Evolutionary conservation across 2,797 vertebrate species (phyloP), one percentile per base, ranked within the genome.

Genomic region (Nannoperca australis): DNA sequence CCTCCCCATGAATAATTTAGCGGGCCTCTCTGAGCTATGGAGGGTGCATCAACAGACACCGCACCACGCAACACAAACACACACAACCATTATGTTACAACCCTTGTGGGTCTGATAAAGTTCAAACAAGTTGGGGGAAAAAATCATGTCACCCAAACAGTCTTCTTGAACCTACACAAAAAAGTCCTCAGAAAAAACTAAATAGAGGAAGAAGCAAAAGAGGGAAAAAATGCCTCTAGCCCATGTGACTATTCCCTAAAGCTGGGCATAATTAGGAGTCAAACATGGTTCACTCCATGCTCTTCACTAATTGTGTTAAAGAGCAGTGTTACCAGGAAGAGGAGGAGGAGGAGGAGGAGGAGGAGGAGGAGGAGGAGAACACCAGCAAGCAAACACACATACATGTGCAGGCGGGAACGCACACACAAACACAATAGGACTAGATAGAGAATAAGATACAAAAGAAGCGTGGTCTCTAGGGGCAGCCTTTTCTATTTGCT

Each of bases 261-360:
- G 96, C 95, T 88, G 94, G 93, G 92, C 94, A 96, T 97, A 98
- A 99, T 96, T 96, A 96, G 96, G 94, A 97, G 95, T 95, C 96
- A 97, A 97, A 96, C 95, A 95, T 88, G 95, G 94, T 92, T 92
- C 93, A 95, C 93, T 93, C 95, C 93, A 94, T 95, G 95, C 96
- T 96, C 96, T 95, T 95, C 93, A 89, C 94, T 97, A 97, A 99
- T 98, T 97, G 96, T 95, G 93, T 97, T 97, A 97, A 98, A 97
- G 96, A 97, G 96, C 95, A 94, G 93, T 92, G 96, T 96, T 97
- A 97, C 95, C 93, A 96, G 93, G 95, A 97, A 95, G 95, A 89
- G 82, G 95, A 82, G 82, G 87, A 97, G 96, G 95, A 86, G 82
- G 95, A 82, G 76, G 76, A 82, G 79, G 77, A 78, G n/a, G 24